phyloP scores from a whole-genome alignment of 2,888 invertebrate species.

The Drosophila bunnanda region DNA sequence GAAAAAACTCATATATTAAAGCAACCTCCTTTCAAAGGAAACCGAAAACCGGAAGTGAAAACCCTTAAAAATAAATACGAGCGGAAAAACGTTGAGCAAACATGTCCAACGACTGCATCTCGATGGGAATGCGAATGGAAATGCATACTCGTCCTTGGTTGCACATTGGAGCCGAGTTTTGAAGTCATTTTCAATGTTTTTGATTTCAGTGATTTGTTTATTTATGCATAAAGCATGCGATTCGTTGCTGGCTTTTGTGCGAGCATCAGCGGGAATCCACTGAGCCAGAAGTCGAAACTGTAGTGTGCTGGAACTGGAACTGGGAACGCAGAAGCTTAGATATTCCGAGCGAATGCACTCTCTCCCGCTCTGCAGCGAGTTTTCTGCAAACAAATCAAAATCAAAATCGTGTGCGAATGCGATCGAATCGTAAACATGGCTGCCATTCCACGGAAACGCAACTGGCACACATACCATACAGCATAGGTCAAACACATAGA shows the following conservation, averaged over 20 bases:
- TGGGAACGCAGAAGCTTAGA: constrained; percentile 70
- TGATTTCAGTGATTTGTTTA: constrained; percentile 80
- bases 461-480: constrained; percentile 56
- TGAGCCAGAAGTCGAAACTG: constrained; percentile 40
- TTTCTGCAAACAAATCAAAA: constrained; percentile 79
- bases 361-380: constrained; percentile 62
- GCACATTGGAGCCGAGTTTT: constrained; percentile 72
- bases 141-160: constrained; percentile 48
- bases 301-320: constrained; percentile 1
- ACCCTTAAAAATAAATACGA: constrained; percentile 25
- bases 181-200: constrained; percentile 79
- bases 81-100: constrained; percentile 31
- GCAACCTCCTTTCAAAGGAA: constrained; percentile 7
- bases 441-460: constrained; percentile 69
- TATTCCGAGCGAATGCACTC: constrained; percentile 78
- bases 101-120: constrained; percentile 32
- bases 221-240: constrained; percentile 79
- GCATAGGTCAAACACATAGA: not conserved
- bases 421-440: constrained; percentile 73
- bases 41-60: constrained; percentile 17
- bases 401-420: constrained; percentile 76
- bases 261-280: constrained; percentile 69
- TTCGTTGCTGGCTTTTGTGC: constrained; percentile 69
- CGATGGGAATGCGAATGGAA: constrained; percentile 19
- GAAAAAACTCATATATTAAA: not conserved